Base-by-base conservation (phyloP, 2,888 invertebrate genomes). In the Ditylenchus weischeri region DNA sequence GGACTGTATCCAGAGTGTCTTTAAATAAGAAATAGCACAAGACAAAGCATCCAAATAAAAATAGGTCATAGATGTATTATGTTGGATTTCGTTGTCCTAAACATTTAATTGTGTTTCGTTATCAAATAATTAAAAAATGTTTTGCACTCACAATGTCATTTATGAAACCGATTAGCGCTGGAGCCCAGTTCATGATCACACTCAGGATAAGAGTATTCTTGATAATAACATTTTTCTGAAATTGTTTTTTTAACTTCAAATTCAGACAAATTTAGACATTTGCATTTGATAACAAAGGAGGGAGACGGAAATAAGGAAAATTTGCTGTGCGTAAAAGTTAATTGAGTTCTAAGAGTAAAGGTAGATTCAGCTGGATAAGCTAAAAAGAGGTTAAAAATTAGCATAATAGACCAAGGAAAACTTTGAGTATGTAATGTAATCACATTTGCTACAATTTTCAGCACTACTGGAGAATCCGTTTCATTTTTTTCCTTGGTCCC, bases 201-300 rank as follows among this genome's bases (percentile, higher is more conserved):
- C 29, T 29, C 7, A 54, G 54, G 10, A 54, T 54, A 23, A 54
- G 29, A 21, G 54, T 54, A 54, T 54, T 54, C 54, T 23, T 54
- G 23, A 54, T 29, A 10, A 54, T 21, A 54, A 54, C 54, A 54
- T 54, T 54, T 54, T 54, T 54, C 54, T 54, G 8, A 54, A 54
- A 23, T 13, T 15, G 4, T 54, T 15, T 3, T 43, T 43, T 43
- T 2, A 43, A 3, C 11, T 2, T 15, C 10, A 2, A 15, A n/a
- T 15, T 54, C 10, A 2, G 10, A 23, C 2, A 54, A 54, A 51
- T 51, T 6, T 11, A 11, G 11, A 8, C 38, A 38, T 11, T 38
- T 38, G n/a, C n/a, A n/a, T n/a, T n/a, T n/a, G n/a, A n/a, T n/a
- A n/a, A n/a, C n/a, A n/a, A n/a, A n/a, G n/a, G n/a, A n/a, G n/a